Base-by-base conservation (phyloP, 92 coral and sea anemone genomes). In the Porites divaricata region DNA sequence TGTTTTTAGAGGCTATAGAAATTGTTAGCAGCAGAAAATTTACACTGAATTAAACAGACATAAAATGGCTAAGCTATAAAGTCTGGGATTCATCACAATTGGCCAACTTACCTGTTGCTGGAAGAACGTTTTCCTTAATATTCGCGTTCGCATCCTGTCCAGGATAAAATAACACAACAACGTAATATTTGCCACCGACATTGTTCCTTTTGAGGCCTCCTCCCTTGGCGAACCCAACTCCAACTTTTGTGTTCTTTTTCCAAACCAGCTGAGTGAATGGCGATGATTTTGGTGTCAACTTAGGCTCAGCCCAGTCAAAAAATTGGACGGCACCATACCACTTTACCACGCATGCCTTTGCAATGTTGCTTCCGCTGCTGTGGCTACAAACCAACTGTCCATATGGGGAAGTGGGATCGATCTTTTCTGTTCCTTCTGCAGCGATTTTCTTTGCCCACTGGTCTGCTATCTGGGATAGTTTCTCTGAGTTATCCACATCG, bases 221-320 rank as follows among this genome's bases (percentile, higher is more conserved):
- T 9, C 74, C 78, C n/a, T 15, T 45, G 17, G 77, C 59, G 15
- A 83, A 59, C 6, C 93, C 93, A 45, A 94, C 85, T 9, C 98
- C 98, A 0, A 81, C 73, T 28, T 82, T 85, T 15, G 86, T 73
- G 51, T 80, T 89, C 19, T 65, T 75, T 76, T 89, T 89, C 95
- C 95, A 92, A 13, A 94, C 91, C 70, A 94, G 41, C 69, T 88
- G 92, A 20, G 89, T 83, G 58, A 94, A 94, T 7, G 90, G 90
- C 52, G 86, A 51, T 25, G 91, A 74, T 62, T 88, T 81, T 2
- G 79, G 49, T 5, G 92, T 87, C 63, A 92, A 59, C 62, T 53
- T 72, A 15, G 98, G 93, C 14, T 75, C 81, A 2, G 95, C 56
- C 98, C 98, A 94, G 75, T 94, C 93, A 75, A 79, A 92, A 78